Base-by-base conservation (phyloP, 2,113 vertebrate genomes). In the Tamias sibiricus region DNA sequence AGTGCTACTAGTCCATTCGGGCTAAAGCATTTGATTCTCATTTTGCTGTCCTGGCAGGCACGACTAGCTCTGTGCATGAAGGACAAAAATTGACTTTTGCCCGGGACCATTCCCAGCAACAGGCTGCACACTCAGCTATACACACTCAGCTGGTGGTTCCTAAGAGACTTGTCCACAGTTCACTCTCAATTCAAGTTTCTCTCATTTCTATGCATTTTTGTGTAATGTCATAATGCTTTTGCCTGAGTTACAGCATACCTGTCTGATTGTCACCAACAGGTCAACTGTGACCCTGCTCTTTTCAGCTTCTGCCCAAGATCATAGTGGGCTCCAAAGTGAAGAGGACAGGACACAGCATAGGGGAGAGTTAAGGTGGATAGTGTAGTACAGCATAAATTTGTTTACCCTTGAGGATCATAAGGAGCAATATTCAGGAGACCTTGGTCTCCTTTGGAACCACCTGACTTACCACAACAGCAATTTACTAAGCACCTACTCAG, bases 1-100 rank as follows among this genome's bases (percentile, higher is more conserved):
- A 75, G 47, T 62, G 22, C 35, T 81, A 37, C 64, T 68, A 17
- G 37, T 81, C 40, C 8, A 32, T 62, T 77, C 47, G 22, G 72
- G 32, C 2, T 77, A 26, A 40, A 79, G 94, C 47, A 68, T 72
- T 92, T 81, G 76, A 35, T 59, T 90, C 69, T 86, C 26, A 5
- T n/a, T 54, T 8, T 52, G 54, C n/a, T 52, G 16, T 52, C 9
- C 74, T 92, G 44, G 81, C 49, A 84, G 64, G 30, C 7, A 19
- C 2, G 37, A 40, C 30, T 42, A 49, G 32, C 47, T 87, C 40
- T 90, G 9, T 68, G 32, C 52, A 14, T 26, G 24, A 62, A 90
- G 24, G 4, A 90, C 64, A 54, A 87, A 83, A 71, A 47, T 35
- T 75, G 81, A 8, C 52, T 87, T 86, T 57, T 37, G 16, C 26